A percentile compares a stretch with the other conserved stretches of the same genome.
Conservation (phyloP, 2,113 vertebrate genomes). For the Tyto alba region DNA sequence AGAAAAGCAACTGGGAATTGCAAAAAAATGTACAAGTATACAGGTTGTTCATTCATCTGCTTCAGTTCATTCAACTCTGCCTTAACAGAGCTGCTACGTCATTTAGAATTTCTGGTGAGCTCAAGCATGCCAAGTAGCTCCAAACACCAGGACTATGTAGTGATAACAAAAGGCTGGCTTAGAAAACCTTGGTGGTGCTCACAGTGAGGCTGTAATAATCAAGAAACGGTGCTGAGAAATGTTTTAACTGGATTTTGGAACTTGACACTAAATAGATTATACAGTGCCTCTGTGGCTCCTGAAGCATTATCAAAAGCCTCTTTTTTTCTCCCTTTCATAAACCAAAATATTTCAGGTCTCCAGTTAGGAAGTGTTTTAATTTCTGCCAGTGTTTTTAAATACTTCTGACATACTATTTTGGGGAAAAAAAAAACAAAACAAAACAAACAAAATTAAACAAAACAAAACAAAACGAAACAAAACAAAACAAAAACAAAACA, state of each 20-base stretch:
- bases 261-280: neutral
- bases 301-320: neutral
- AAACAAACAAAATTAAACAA: neutral
- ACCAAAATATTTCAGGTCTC: neutral
- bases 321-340: neutral
- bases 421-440: fast-evolving
- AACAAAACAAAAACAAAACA: neutral
- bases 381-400: neutral
- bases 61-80: neutral
- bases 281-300: neutral
- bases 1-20: neutral
- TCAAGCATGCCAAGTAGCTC: neutral
- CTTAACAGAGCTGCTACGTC: neutral
- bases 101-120: neutral
- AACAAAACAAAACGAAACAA: neutral
- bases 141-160: neutral
- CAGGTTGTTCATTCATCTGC: neutral
- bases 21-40: neutral
- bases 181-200: neutral
- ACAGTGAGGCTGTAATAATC: neutral
- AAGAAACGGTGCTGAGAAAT: neutral
- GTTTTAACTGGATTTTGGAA: neutral
- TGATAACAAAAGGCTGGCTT: neutral
- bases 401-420: neutral
- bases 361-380: neutral